Base-by-base conservation (phyloP, 2,888 invertebrate genomes). In the Coronaproctus castanopsis region DNA sequence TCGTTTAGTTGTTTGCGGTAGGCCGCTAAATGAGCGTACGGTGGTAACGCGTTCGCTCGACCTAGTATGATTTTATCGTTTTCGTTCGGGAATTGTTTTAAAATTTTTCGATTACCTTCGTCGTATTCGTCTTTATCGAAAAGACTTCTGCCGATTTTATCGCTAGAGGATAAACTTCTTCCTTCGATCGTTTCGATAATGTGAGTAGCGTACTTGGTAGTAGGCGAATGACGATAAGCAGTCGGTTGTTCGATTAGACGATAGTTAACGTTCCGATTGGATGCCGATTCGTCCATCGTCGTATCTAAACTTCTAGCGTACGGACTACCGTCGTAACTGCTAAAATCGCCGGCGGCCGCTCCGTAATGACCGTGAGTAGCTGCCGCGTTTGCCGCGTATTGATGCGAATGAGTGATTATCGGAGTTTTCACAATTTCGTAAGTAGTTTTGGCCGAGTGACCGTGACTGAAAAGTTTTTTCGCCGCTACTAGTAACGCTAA, bases 401-500 rank as follows among this genome's bases (percentile, higher is more conserved):
- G 80, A 68, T 87, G 85, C 66, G 80, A 80, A 69, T 84, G 83
- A 56, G 82, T 82, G 58, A 86, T 80, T 68, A 85, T 82, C n/a
- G 87, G 88, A 71, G 87, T 83, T 70, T 87, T 87, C 58, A 88
- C 82, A 65, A 88, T 86, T 72, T 88, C 87, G 65, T 87, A 83
- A 3, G 87, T 87, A 0, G 86, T 87, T 71, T 85, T 85, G 67
- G 86, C 84, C 58, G 62, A 61, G 20, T 77, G 75, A 14, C 71
- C 70, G 66, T 72, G 70, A 10, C 75, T 74, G 51, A 76, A 74
- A 62, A 78, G 70, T 65, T 80, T 81, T 72, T 82, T 83, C 67
- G 82, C 70, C 59, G 80, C 79, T 66, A 80, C 77, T 55, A 70
- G 63, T 19, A 65, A 66, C 21, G 70, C 66, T 19, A 70, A 63